Evolutionary conservation across 2,888 invertebrate genomes (phyloP), one percentile per base, ranked within the genome.

Genomic region (Corythucha ciliata): DNA sequence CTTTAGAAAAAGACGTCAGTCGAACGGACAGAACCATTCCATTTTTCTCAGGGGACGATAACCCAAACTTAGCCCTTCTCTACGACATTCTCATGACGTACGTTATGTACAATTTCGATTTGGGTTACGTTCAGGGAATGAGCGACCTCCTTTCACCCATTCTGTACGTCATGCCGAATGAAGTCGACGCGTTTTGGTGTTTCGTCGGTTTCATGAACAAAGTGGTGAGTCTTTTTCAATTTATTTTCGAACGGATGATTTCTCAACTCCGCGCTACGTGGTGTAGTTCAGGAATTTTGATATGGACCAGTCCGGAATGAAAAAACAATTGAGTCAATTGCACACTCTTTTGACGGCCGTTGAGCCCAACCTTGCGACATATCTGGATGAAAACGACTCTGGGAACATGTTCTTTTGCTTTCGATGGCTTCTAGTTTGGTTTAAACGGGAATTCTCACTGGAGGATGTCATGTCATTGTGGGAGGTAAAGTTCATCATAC

Each of bases 341-440:
- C 83, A 88, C 61, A 81, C 80, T 33, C 71, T 98, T 49, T 69
- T 96, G 12, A 74, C 80, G 59, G 83, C 90, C 63, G 78, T 84
- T 16, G 86, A 89, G 65, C 91, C 92, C 0, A 79, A 81, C 54
- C 74, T 98, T 34, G 87, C 87, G 45, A 79, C 79, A 47, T 93
- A 97, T 68, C 75, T 98, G 57, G 80, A 83, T 50, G 77, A 77
- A 55, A 86, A 91, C 65, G 90, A 93, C 61, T 85, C 85, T 2
- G 90, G 87, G 4, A 96, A 97, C 67, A 91, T 98, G 89, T 97
- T 92, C 70, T 98, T 98, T 72, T 94, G 94, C 68, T 98, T 98
- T 72, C 85, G 97, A 8, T 98, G 97, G 96, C 76, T 97, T 24
- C 75, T 98, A 10, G 92, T 96, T 7, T 79, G 90, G 70, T 97